Conservation (phyloP, 2,888 invertebrate genomes). For the Drosophila eohydei region DNA sequence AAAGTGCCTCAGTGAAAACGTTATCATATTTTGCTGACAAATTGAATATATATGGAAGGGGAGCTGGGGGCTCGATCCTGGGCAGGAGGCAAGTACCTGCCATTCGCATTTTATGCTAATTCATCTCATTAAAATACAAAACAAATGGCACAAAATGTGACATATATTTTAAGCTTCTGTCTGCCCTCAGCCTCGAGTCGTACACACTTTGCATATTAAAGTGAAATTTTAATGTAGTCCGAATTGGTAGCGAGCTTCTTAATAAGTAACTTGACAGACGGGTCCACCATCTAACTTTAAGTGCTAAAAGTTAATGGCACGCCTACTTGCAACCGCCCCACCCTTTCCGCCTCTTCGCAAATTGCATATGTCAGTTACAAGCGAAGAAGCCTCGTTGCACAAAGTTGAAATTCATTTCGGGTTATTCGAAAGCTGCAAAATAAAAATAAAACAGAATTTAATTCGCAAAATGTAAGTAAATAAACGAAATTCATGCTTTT, state of each 20-base stretch:
- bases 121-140: slow-evolving; percentile 77
- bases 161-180: slow-evolving; percentile 57
- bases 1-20: slow-evolving; percentile 71
- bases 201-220: slow-evolving; percentile 58
- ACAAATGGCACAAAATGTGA: slow-evolving; percentile 60
- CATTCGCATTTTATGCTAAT: slow-evolving; percentile 77
- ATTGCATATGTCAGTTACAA: slow-evolving; percentile 76
- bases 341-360: slow-evolving; percentile 32
- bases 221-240: slow-evolving; percentile 62
- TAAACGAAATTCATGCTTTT: slow-evolving; percentile 33
- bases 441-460: slow-evolving; percentile 10
- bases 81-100: slow-evolving; percentile 47
- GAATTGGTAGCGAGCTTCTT: slow-evolving; percentile 50
- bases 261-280: slow-evolving; percentile 42
- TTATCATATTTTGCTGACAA: slow-evolving; percentile 75
- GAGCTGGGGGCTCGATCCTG: background rate
- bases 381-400: slow-evolving; percentile 14
- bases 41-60: slow-evolving; percentile 55
- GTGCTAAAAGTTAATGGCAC: slow-evolving; percentile 14
- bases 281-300: slow-evolving; percentile 12
- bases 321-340: background rate
- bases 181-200: slow-evolving; percentile 28
- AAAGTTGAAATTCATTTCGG: slow-evolving; percentile 62
- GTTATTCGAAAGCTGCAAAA: slow-evolving; percentile 13
- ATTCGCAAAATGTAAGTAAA: slow-evolving; percentile 41